Base-by-base conservation (phyloP, 2,113 vertebrate species). In the Oryzias melastigma region DNA sequence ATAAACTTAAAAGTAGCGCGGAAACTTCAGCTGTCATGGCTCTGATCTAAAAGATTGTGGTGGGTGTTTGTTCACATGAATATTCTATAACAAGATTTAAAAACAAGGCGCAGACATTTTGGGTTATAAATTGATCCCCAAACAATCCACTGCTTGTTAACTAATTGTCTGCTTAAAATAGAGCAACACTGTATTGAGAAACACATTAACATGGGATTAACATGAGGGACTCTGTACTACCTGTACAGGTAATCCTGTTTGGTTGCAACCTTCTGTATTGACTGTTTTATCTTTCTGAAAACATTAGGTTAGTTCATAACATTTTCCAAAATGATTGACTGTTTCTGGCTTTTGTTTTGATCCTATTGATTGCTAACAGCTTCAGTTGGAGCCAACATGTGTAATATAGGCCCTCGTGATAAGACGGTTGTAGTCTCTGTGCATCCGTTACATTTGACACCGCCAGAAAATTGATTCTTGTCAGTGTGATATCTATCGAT, bases 391-490 rank as follows among this genome's bases (percentile, higher is more conserved):
- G 29, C 7, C 41, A 12, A 4, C 5, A 16, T n/a, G 19, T 19
- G 41, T n/a, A 17, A 25, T 8, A 44, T 1, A 5, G 44, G 47
- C n/a, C 18, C 7, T 35, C 16, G 14, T 47, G 24, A 10, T 53
- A 43, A 50, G n/a, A 17, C 57, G 17, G 27, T 3, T 35, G 35
- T 57, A 22, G 65, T 50, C 25, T 69, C 27, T 13, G 24, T 20
- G 19, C 55, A 14, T 56, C 15, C 35, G 40, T 48, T 47, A 29
- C 24, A 52, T 41, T 45, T 43, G 24, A 27, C 29, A 19, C 45
- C 25, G 14, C 72, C 67, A 63, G 49, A 62, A 64, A 72, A 67
- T 48, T 0, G 46, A 76, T 65, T 51, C 49, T 17, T 52, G 62
- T 65, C 49, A 20, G 49, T 60, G 55, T 27, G 27, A 55, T 41